Conservation (phyloP, 2,113 vertebrate species). For the Psammodynastes pulverulentus region DNA sequence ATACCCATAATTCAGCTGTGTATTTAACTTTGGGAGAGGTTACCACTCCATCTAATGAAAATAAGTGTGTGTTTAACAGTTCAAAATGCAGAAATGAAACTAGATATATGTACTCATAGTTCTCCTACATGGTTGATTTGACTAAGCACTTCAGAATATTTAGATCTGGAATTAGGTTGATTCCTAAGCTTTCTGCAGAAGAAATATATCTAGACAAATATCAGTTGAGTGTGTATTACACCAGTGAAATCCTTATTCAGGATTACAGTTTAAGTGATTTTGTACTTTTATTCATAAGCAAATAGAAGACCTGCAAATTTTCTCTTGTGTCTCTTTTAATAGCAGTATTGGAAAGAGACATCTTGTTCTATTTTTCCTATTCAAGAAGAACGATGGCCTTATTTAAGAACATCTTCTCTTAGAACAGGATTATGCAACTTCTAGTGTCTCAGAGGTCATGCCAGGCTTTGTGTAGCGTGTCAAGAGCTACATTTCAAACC, state of each 20-base stretch:
- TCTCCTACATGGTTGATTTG: neutral
- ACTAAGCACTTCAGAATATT: neutral
- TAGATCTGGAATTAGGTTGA: rapidly evolving
- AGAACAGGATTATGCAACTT: neutral
- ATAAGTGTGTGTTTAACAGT: neutral
- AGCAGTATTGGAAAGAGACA: neutral
- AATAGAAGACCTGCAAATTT: neutral
- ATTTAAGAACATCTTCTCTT: neutral
- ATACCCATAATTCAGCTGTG: constrained; percentile 12
- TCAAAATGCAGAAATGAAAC: neutral
- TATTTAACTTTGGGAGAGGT: neutral
- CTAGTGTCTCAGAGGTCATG: neutral
- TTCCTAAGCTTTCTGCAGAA: constrained; percentile 20
- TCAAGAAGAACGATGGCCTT: neutral
- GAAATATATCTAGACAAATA: constrained; percentile 1
- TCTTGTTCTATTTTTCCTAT: neutral
- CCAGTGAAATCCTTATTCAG: constrained; percentile 5
- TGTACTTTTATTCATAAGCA: neutral
- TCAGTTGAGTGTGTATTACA: neutral
- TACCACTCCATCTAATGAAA: constrained; percentile 16
- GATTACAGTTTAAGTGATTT: constrained; percentile 1
- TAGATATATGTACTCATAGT: neutral
- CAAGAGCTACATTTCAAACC: neutral
- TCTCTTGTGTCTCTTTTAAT: neutral
- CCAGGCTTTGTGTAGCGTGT: neutral